Conservation (phyloP, 2,797 vertebrate genomes). For the Phataginus tricuspis region DNA sequence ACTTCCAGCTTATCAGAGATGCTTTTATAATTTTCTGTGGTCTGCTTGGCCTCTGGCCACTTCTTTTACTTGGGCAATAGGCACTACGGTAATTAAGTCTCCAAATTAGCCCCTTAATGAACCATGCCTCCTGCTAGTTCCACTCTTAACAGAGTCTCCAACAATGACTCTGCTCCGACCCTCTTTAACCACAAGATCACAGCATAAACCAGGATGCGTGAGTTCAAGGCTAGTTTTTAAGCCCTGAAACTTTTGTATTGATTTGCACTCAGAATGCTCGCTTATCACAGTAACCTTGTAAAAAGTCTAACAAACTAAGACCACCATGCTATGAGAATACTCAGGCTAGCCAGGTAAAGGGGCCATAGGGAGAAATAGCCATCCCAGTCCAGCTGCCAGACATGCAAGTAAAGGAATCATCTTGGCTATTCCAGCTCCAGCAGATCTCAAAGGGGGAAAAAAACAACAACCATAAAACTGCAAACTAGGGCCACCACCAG, state of each 20-base stretch:
- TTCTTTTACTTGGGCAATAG: not conserved
- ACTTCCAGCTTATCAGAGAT: not conserved
- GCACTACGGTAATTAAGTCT: not conserved
- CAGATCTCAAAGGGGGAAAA: not conserved
- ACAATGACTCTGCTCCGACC: not conserved
- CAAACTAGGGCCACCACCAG: not conserved
- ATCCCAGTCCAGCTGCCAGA: not conserved
- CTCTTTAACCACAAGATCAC: not conserved
- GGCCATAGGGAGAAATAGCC: not conserved
- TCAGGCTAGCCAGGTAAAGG: not conserved
- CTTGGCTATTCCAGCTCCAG: not conserved
- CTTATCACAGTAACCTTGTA: not conserved
- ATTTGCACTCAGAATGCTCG: not conserved
- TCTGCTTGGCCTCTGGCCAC: not conserved
- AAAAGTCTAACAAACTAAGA: not conserved
- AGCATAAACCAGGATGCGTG: not conserved
- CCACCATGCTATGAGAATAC: not conserved
- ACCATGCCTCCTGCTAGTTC: not conserved
- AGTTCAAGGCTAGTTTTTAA: not conserved
- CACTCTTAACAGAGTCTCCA: not conserved
- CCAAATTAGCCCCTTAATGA: not conserved
- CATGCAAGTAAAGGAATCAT: not conserved
- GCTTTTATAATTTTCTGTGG: not conserved
- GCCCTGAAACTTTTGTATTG: not conserved
- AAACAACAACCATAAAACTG: not conserved